Base-by-base conservation (phyloP, 2,797 vertebrate species). In the Molossus molossus region DNA sequence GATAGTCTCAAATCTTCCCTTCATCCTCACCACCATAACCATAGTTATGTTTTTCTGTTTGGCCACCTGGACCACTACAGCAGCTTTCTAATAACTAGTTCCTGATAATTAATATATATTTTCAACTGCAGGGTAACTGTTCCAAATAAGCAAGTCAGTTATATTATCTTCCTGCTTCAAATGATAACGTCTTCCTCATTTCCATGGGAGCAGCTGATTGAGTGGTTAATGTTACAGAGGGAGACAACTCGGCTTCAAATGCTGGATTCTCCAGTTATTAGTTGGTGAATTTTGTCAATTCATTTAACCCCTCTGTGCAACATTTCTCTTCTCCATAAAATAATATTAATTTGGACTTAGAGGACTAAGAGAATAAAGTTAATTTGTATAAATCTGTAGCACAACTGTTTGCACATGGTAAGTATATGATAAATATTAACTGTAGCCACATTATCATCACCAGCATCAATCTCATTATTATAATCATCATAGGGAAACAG, bases 321-420 rank as follows among this genome's bases (percentile, higher is more conserved):
- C 29, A 20, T 75, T 57, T 94, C 50, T 9, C 17, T 85, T 83
- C 79, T 58, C n/a, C 80, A 29, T 94, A 37, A 93, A 87, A 50
- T 65, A 12, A 17, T 60, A 10, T 76, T 70, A 83, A 62, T 85
- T 8, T 62, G 25, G 10, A 58, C 1, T 77, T 96, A 18, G 0
- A 95, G 48, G 1, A 53, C 12, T 57, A 2, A 5, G 10, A 57
- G 18, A 93, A 83, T 70, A 7, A 48, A 79, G 90, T 70, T 40
- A 37, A 57, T 88, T 92, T 90, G 25, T 95, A 37, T 50, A 88
- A 79, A 92, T 86, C 37, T 67, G 20, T 17, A 82, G 23, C 15
- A 40, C 6, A 85, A 50, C 3, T 29, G 10, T 92, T 72, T 20
- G 53, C 21, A 58, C 5, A 62, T 81, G 55, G 33, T 37, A 77